Evolutionary conservation across 2,797 vertebrate species (phyloP).

Genomic region (Tadarida brasiliensis): DNA sequence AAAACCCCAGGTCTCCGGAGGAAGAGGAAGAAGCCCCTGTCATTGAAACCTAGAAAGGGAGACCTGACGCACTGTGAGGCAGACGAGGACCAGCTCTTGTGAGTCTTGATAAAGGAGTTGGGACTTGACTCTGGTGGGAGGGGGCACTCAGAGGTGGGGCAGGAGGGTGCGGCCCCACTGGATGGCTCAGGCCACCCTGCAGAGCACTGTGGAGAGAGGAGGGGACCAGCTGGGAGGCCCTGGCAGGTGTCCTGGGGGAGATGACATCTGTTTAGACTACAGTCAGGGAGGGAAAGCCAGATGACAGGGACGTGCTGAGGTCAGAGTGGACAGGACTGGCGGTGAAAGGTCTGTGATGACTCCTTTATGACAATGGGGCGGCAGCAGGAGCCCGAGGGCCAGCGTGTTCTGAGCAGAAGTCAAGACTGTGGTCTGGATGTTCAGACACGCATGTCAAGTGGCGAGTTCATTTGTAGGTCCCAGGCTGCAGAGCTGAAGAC

Average conservation of each 20-base stretch:
- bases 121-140: background rate
- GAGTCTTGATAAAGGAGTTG: background rate
- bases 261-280: background rate
- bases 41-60: background rate
- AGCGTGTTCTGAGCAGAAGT: background rate
- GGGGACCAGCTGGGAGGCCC: background rate
- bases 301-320: background rate
- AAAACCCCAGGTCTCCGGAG: background rate
- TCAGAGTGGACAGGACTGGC: too few species aligned
- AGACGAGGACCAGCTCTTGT: background rate
- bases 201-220: background rate
- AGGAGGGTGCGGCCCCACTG: accelerated
- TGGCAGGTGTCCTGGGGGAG: accelerated
- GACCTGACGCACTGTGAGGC: accelerated
- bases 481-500: background rate
- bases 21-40: background rate
- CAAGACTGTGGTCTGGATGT: background rate
- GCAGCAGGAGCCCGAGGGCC: too few species aligned
- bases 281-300: too few species aligned
- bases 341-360: too few species aligned
- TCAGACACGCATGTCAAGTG: background rate
- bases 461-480: background rate
- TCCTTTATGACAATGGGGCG: too few species aligned
- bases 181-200: background rate
- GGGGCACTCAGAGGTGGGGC: accelerated